Base-by-base conservation (phyloP, 2,888 invertebrate genomes). In the Tortrix viridana region DNA sequence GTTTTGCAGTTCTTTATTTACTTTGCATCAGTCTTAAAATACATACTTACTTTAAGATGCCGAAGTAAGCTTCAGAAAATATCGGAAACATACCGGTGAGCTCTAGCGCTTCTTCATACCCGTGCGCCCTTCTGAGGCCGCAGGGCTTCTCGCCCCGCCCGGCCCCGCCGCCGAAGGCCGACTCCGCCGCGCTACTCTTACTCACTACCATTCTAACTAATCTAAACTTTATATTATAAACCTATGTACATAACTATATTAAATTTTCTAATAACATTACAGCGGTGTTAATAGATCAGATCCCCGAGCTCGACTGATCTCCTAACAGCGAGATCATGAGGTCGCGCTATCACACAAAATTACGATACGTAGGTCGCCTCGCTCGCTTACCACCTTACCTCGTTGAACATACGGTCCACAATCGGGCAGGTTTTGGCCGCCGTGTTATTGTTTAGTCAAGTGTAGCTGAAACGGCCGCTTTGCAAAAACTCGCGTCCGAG, bases 81-180 rank as follows among this genome's bases (percentile, higher is more conserved):
- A 22, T 20, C 7, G 20, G 3, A 16, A 53, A 62, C 32, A 32
- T 60, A 76, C 76, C 76, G 65, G 74, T 60, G 37, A 76, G 44
- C 23, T 75, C 68, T 60, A 76, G 60, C 3, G 76, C 76, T 22
- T 75, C 73, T 57, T 76, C 76, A 26, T 76, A 76, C 0, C 69
- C 70, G 16, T 70, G 73, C 18, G 5, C 44, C 0, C n/a, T 14
- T 4, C 0, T 18, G 12, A 3, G 32, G 12, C 12, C 12, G 32
- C 32, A 0, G 12, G 32, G 32, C 32, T 32, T 32, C 12, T 3
- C 32, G 32, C 12, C 32, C 32, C 32, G 22, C 22, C 22, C 12
- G 1, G 32, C 32, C 3, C 32, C 12, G 32, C 32, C 3, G 12
- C 32, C 32, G 32, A n/a, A n/a, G n/a, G n/a, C n/a, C 12, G 32